Percentiles rank a stretch among this genome's conserved stretches.
Conservation (phyloP, 2,797 vertebrate species). For the Macropodus opercularis region DNA sequence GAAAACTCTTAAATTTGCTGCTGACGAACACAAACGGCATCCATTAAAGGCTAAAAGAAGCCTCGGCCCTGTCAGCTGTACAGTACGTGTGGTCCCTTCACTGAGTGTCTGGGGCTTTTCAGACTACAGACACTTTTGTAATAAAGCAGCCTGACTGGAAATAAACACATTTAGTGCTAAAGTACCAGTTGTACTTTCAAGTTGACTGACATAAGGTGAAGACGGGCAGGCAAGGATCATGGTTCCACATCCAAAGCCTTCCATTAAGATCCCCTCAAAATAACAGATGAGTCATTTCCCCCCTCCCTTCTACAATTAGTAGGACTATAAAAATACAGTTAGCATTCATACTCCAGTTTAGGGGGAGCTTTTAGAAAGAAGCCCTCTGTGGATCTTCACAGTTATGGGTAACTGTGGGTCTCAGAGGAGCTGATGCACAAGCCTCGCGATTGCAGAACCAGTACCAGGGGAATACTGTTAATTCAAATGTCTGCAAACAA, state of each 20-base stretch:
- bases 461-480: too few species aligned
- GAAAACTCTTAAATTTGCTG: slow-evolving; percentile 58
- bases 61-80: slow-evolving; percentile 37
- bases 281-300: slow-evolving; percentile 16
- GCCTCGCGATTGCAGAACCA: too few species aligned
- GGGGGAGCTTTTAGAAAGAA: neutral
- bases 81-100: slow-evolving; percentile 68
- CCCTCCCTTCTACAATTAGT: neutral
- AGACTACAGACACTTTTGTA: slow-evolving; percentile 36
- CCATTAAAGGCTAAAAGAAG: slow-evolving; percentile 54
- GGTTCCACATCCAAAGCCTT: slow-evolving; percentile 1
- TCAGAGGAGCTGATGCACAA: neutral
- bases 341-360: neutral
- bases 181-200: slow-evolving; percentile 24
- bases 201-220: slow-evolving; percentile 30
- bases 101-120: slow-evolving; percentile 21
- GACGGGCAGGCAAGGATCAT: slow-evolving; percentile 19
- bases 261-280: slow-evolving; percentile 29
- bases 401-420: neutral
- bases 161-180: slow-evolving; percentile 34
- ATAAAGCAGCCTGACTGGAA: slow-evolving; percentile 45
- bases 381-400: neutral
- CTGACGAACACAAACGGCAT: slow-evolving; percentile 50
- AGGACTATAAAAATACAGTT: slow-evolving; percentile 1
- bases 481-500: too few species aligned